Base-by-base conservation (phyloP, 2,113 vertebrate genomes). In the Centropus bengalensis region DNA sequence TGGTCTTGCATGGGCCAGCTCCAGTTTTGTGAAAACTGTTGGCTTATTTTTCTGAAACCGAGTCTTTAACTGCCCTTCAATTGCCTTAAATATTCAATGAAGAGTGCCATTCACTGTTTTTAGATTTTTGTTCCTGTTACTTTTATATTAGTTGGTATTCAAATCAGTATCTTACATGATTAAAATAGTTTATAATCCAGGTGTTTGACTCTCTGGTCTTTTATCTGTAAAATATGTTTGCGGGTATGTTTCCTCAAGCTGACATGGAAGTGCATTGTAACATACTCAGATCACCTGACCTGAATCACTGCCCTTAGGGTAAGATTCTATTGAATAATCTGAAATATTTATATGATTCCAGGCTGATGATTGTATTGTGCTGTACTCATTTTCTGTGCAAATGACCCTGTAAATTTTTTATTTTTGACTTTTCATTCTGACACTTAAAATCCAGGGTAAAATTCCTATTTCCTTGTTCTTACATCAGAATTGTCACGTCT, bases 121-220 rank as follows among this genome's bases (percentile, higher is more conserved):
- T 55, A 74, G 26, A 73, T 0, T 0, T 38, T 15, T 0, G 0
- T 9, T 62, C 12, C 10, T 80, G 32, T 51, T 63, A 47, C 14
- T 54, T 80, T 70, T 59, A 54, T 36, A 33, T 40, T 36, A 68
- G 26, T 75, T 42, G 11, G 62, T 80, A 82, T 56, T 15, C 13
- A 52, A 60, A 47, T 67, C 32, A 59, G 8, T 85, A 21, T 47
- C 28, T 68, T 33, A 56, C 56, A 66, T 33, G 6, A 77, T 70
- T 77, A 64, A 82, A 85, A 73, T 49, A 2, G 2, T 73, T 91
- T 55, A 62, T 90, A 58, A 60, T 74, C 19, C 30, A 91, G 24
- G 70, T 62, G 5, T 23, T 16, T 81, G 9, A 19, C 15, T 82
- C 20, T 75, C 56, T 89, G 49, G 23, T 14, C 32, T 78, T 84